Evolutionary conservation across 2,888 invertebrate genomes (phyloP), one percentile per base, ranked within the genome.

Genomic region (Zhengitettix transpicula): DNA sequence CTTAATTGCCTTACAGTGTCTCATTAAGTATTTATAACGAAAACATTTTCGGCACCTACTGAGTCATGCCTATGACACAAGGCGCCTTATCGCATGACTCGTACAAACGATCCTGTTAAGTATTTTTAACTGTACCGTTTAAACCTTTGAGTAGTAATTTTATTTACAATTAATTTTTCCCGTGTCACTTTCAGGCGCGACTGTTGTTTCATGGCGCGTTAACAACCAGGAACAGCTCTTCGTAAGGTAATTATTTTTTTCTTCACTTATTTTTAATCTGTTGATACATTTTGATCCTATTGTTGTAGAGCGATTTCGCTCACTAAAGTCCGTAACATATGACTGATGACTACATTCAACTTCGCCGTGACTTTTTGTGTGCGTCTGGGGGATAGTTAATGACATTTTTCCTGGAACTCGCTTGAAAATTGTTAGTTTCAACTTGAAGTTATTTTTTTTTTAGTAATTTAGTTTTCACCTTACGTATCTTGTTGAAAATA

Each of bases 181-280:
- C 55, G 17, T 42, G 56, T 58, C 15, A 55, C 59, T 62, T 57
- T 63, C 75, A 95, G 95, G 95, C 74, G 94, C 95, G 65, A 96
- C 95, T 60, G 89, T 96, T 65, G 93, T 94, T 66, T 95, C 95
- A 71, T 96, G 95, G 95, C 81, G 93, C 69, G 93, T 93, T 64
- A 90, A 92, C 76, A 95, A 94, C 76, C 91, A 94, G 75, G 95
- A 96, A 75, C 92, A 94, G 73, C 81, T 96, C 72, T 96, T 95
- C 80, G 92, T 95, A 69, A 95, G 94, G 93, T 93, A 80, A 80
- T 81, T 73, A 55, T 58, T 59, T 41, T n/a, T 28, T n/a, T 14
- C n/a, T 51, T 9, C 1, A 51, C n/a, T 15, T 15, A 15, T 16
- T 51, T 16, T 51, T 9, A n/a, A 51, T 51, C 15, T 51, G n/a